Evolutionary conservation across 1,140 invertebrate species (phyloP), one percentile per base, ranked within the genome.

Genomic region (Megalonaias nervosa): DNA sequence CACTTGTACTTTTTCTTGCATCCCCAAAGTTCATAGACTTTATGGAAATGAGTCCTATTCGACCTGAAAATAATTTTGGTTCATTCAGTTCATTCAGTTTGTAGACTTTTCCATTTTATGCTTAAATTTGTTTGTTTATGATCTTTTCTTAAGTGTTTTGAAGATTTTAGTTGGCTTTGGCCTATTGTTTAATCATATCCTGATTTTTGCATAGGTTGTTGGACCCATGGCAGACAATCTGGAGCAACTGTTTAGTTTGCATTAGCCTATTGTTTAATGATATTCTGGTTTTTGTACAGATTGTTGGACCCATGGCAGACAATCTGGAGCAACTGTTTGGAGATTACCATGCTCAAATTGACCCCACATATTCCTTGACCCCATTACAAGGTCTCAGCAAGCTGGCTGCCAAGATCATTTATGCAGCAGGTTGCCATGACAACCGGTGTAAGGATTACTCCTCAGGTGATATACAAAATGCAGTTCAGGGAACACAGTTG

Each of bases 171-270:
- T 19, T 62, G 9, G 60, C 13, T 11, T 19, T 13, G 0, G 4
- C 21, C 13, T 48, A 48, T 48, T 48, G 38, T 48, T 48, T 48
- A 48, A 48, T 48, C 4, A 48, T 48, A 5, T 48, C 38, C 38
- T 48, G 38, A 5, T 48, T 0, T 31, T 48, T 48, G 60, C 60
- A 38, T 21, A 89, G 88, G 76, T 91, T 59, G 67, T 91, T 23
- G 90, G 90, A 16, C 90, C 90, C 57, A 87, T 91, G 84, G 87
- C 90, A 64, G 78, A 91, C 64, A 90, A 90, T 73, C 71, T 82
- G 14, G 57, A 72, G 1, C 87, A 90, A 62, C 73, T 88, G n/a
- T 89, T 88, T 81, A 15, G 19, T 19, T 62, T 62, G 60, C 13
- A 12, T 19, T 13, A 0, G 4, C 21, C 13, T 48, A 48, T 48